Percentiles rank a stretch among this genome's conserved stretches.
These are phyloP conservation scores for Mesaphorura yosii DNA, from an alignment of 1,140 invertebrate genomes.

Conservation along the genomic window DNA sequence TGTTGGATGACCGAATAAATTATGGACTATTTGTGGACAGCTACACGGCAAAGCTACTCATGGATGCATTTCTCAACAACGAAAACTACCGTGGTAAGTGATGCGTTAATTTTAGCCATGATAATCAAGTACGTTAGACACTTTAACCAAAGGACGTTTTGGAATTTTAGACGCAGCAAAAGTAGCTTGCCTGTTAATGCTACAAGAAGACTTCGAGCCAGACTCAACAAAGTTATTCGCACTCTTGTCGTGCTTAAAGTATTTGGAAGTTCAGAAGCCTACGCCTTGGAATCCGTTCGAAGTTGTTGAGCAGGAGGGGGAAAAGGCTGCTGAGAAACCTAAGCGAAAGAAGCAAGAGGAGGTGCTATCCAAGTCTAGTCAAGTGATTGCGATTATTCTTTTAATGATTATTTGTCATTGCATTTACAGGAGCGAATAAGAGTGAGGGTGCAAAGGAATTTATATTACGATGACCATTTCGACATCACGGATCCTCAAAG, in stretches of 20 bases:
- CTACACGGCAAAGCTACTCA: slow-evolving; percentile 62
- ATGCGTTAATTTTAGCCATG: no score
- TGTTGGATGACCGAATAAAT: slow-evolving; percentile 67
- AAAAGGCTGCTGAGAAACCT: slow-evolving; percentile 31
- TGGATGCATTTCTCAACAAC: slow-evolving; percentile 63
- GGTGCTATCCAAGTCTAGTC: no score
- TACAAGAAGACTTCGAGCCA: slow-evolving; percentile 75
- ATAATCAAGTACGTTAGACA: slow-evolving; percentile 2
- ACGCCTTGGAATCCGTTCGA: slow-evolving; percentile 40
- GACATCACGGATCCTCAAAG: slow-evolving; percentile 55
- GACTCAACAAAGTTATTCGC: slow-evolving; percentile 55
- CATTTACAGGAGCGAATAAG: slow-evolving; percentile 51
- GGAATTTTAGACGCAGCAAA: slow-evolving; percentile 50
- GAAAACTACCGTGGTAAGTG: slow-evolving; percentile 46
- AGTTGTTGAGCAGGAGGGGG: slow-evolving; percentile 36
- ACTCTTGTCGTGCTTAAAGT: slow-evolving; percentile 62
- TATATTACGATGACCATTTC: slow-evolving; percentile 75
- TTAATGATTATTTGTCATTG: slow-evolving; percentile 23
- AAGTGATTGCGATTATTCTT: slow-evolving; percentile 11
- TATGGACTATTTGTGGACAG: slow-evolving; percentile 83
- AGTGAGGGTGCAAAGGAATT: slow-evolving; percentile 65
- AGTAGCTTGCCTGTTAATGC: slow-evolving; percentile 64
- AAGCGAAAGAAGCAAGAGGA: slow-evolving; percentile 43
- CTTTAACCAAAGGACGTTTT: not conserved
- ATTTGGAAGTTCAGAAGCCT: slow-evolving; percentile 45